phyloP scores from a whole-genome alignment of 2,888 invertebrate genomes.

The Trissolcus brochymenae region DNA sequence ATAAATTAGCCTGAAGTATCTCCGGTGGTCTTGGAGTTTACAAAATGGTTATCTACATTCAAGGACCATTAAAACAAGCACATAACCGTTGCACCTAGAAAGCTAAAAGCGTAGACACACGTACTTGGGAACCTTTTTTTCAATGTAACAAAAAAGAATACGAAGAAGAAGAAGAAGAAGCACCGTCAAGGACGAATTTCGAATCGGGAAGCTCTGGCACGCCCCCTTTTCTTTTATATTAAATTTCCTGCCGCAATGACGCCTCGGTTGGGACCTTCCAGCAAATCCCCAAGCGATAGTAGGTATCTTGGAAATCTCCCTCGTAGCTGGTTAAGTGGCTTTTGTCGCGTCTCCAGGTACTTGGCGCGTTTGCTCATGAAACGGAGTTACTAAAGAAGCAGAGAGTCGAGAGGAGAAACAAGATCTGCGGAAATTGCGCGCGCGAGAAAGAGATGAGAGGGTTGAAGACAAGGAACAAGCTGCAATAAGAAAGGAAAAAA shows the following conservation, averaged over 20 bases:
- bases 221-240: slow-evolving; percentile 56
- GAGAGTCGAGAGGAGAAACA: slow-evolving; percentile 48
- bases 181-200: slow-evolving; percentile 39
- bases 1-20: too few species aligned
- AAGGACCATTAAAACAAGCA: slow-evolving; percentile 38
- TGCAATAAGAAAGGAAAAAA: slow-evolving; percentile 57
- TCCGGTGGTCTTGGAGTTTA: slow-evolving; percentile 17
- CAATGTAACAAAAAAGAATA: too few species aligned
- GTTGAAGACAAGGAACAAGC: slow-evolving; percentile 38
- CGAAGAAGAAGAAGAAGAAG: too few species aligned
- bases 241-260: slow-evolving; percentile 56
- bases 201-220: slow-evolving; percentile 50
- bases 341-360: slow-evolving; percentile 68
- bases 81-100: slow-evolving; percentile 39
- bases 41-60: slow-evolving; percentile 47
- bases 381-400: slow-evolving; percentile 55
- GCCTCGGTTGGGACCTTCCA: slow-evolving; percentile 24
- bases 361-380: slow-evolving; percentile 60
- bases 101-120: slow-evolving; percentile 20
- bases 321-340: slow-evolving; percentile 66
- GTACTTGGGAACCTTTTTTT: neutral
- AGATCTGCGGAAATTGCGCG: slow-evolving; percentile 55
- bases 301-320: slow-evolving; percentile 61
- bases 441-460: slow-evolving; percentile 41
- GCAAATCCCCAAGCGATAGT: slow-evolving; percentile 58